Evolutionary conservation across 2,888 invertebrate species (phyloP), one percentile per base, ranked within the genome.

Genomic region (Agrochola lota): DNA sequence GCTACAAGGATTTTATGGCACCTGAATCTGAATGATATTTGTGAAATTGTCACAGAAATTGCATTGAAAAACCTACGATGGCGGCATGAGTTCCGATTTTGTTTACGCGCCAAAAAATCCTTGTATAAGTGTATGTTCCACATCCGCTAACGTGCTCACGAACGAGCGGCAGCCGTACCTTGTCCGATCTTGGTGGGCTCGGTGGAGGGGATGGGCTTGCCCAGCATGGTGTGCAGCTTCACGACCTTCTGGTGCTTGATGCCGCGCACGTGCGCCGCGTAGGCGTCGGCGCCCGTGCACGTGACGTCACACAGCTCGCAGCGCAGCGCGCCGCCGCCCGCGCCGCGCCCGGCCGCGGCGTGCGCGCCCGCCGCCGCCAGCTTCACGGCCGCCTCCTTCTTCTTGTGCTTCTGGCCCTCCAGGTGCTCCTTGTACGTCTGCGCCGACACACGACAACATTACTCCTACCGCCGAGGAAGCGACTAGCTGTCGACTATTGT

Each of bases 231-330:
- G 96, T 99, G 99, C 87, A 99, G 97, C 94, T 99, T 99, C 70
- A 99, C 98, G 77, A 99, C 99, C 97, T 99, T 99, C 95, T 99
- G 99, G 97, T 99, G 99, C 95, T 99, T 99, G 87, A 99, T 98
- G 82, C 99, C 99, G 80, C 99, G 97, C 89, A 99, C 99, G 96
- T 99, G 99, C 67, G 99, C 99, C 62, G 99, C 99, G 96, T 99
- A 99, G 0, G 99, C 99, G 97, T 99, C 99, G 76, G 99, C 98
- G 76, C 99, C 99, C 20, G 99, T 99, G 96, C 99, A 99, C 20
- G 99, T 99, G 17, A 99, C 99, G 97, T 99, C 99, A 92, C 99
- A 99, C 81, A 99, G 97, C 95, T 99, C 99, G 96, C 99, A 99
- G 87, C 99, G 98, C 91, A 99, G 94, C 97, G 97, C 94, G 64